Percentiles rank a stretch among this genome's conserved stretches.
Evolutionary conservation across 2,113 vertebrate species (phyloP).

Genomic region (Heterotis niloticus): DNA sequence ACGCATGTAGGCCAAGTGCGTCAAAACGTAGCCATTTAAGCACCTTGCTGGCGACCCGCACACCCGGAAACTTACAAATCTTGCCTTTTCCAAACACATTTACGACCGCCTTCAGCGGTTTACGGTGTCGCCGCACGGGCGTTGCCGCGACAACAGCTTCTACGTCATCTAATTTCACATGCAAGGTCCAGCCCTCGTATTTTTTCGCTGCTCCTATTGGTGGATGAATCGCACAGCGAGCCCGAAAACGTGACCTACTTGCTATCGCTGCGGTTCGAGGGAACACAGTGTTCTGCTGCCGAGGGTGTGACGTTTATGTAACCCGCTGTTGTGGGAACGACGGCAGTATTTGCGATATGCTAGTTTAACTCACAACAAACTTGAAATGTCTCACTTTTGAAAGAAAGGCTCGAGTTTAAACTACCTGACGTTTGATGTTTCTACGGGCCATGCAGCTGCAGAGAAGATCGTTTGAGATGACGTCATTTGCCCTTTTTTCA

Average conservation of each 20-base stretch:
- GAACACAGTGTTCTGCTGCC: neutral
- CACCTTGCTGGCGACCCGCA: neutral
- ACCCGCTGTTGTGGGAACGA: neutral
- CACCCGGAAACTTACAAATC: neutral
- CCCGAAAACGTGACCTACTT: conserved; percentile 60
- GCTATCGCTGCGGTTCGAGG: conserved; percentile 6
- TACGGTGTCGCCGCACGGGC: conserved; percentile 31
- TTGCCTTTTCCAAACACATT: conserved; percentile 23
- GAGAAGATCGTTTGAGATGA: no score
- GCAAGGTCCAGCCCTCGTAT: conserved; percentile 24
- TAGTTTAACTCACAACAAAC: neutral
- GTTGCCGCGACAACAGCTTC: conserved; percentile 20
- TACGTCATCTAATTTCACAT: conserved; percentile 35
- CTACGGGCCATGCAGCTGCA: no score
- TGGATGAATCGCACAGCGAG: conserved; percentile 25
- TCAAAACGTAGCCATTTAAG: neutral
- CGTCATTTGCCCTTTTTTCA: no score
- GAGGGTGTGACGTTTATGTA: neutral
- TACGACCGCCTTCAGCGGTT: conserved; percentile 24
- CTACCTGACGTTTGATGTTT: no score
- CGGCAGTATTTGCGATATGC: neutral
- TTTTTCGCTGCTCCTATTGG: conserved; percentile 50
- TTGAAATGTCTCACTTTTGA: no score
- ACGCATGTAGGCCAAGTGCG: neutral
- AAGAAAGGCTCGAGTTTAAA: no score